A percentile compares a stretch with the other conserved stretches of the same genome.
Evolutionary conservation across 2,113 vertebrate species (phyloP).

Genomic region (Mormyrus iriodes): DNA sequence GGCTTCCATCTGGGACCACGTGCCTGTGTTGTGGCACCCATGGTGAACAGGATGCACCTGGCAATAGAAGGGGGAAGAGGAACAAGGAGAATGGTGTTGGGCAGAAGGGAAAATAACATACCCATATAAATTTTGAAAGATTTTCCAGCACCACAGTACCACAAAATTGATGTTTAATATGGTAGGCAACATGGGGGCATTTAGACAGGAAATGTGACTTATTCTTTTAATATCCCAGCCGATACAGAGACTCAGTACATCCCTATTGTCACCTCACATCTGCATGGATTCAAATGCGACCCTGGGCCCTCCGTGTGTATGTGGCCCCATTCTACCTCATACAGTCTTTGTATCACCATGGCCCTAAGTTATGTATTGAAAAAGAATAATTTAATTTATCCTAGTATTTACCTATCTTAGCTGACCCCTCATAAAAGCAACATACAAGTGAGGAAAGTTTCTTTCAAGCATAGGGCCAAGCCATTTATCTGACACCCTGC

Average conservation of each 20-base stretch:
- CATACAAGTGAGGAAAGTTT: neutral
- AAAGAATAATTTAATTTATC: neutral
- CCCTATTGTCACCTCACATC: neutral
- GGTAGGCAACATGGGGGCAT: neutral
- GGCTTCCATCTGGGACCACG: neutral
- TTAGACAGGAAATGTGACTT: neutral
- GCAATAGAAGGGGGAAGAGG: too few relatives aligned
- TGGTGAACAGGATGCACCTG: slow-evolving; percentile 4
- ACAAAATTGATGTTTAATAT: neutral
- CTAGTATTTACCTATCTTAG: neutral
- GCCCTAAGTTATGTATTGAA: neutral
- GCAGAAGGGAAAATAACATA: neutral
- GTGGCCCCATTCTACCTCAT: neutral
- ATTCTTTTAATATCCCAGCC: neutral
- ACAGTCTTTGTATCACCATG: neutral
- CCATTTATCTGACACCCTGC: neutral
- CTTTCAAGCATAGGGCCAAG: neutral
- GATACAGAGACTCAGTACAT: neutral
- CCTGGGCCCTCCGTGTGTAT: neutral
- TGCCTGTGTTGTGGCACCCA: neutral
- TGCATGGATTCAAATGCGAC: neutral
- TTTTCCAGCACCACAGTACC: neutral
- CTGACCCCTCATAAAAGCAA: neutral
- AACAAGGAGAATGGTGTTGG: neutral
- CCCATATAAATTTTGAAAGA: neutral